A percentile compares a stretch with the other conserved stretches of the same genome.
These are phyloP conservation scores for Cygnus olor DNA, from an alignment of 2,797 vertebrate species.

Conservation along the genomic window DNA sequence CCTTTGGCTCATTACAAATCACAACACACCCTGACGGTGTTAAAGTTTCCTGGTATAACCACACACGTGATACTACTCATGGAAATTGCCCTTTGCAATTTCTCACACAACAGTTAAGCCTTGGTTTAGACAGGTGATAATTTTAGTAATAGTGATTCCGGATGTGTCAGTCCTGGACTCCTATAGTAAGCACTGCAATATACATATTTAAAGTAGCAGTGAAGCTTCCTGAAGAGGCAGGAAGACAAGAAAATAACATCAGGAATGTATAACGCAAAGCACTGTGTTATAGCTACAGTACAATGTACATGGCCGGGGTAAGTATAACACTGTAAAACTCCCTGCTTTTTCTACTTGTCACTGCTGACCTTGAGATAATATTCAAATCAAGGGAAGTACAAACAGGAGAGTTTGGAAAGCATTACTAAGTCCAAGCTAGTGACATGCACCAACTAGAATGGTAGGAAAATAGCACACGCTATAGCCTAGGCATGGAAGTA, in stretches of 20 bases:
- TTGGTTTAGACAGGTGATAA: slow-evolving; percentile 27
- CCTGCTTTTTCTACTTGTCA: background rate
- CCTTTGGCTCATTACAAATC: slow-evolving; percentile 34
- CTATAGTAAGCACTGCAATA: slow-evolving; percentile 26
- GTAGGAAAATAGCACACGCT: background rate
- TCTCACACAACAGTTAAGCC: slow-evolving; percentile 24
- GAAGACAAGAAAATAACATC: background rate
- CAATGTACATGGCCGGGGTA: background rate
- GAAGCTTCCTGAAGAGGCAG: background rate
- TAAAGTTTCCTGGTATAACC: slow-evolving; percentile 43
- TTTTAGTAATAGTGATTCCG: slow-evolving; percentile 36
- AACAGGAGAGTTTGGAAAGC: background rate
- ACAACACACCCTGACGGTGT: slow-evolving; percentile 16
- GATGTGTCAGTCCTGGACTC: slow-evolving; percentile 2
- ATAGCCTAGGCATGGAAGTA: background rate
- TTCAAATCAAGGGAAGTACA: slow-evolving; percentile 5
- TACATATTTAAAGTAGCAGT: slow-evolving; percentile 9
- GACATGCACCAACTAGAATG: background rate
- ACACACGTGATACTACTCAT: background rate
- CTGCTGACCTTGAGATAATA: slow-evolving; percentile 36
- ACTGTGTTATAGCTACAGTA: background rate
- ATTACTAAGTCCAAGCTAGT: background rate
- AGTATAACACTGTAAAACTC: background rate
- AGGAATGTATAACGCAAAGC: background rate
- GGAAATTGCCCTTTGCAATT: background rate